Percentiles rank a stretch among this genome's conserved stretches.
phyloP scores from a whole-genome alignment of 2,797 vertebrate species.

The Chaetodon trifasciatus region DNA sequence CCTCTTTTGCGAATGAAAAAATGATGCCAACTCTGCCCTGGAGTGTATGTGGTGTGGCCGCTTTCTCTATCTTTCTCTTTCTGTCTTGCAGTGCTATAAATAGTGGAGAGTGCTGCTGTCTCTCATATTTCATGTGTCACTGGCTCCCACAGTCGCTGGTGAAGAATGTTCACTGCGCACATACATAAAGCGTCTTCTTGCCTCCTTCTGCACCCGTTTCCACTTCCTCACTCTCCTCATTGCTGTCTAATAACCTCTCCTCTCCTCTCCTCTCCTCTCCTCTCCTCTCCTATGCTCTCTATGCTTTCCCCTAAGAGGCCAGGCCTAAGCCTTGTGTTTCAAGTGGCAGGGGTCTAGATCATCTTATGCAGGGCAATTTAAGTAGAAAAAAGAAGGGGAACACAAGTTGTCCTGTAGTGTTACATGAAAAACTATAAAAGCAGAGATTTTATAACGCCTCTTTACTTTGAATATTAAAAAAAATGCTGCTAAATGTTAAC shows the following conservation, averaged over 20 bases:
- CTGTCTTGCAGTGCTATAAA: slow-evolving; percentile 81
- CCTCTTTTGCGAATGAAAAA: slow-evolving; percentile 66
- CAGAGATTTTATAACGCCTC: neutral
- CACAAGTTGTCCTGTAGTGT: neutral
- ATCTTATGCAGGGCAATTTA: slow-evolving; percentile 14
- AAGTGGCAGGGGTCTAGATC: slow-evolving; percentile 9
- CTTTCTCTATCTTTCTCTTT: slow-evolving; percentile 63
- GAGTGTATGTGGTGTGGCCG: slow-evolving; percentile 67
- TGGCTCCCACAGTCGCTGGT: slow-evolving; percentile 77
- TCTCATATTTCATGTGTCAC: slow-evolving; percentile 88
- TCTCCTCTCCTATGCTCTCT: neutral
- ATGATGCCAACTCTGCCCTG: slow-evolving; percentile 69
- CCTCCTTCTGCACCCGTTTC: slow-evolving; percentile 54
- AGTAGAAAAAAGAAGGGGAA: neutral
- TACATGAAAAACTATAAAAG: slow-evolving; percentile 1
- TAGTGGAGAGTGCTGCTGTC: slow-evolving; percentile 82
- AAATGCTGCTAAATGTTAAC: neutral
- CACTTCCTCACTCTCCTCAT: slow-evolving; percentile 43
- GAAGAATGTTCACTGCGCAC: slow-evolving; percentile 74
- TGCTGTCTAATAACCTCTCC: slow-evolving; percentile 38
- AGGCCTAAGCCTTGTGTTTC: slow-evolving; percentile 28
- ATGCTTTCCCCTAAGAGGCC: slow-evolving; percentile 13
- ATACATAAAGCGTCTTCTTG: slow-evolving; percentile 61
- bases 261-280: neutral
- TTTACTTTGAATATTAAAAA: slow-evolving; percentile 2